phyloP scores from a whole-genome alignment of 2,888 invertebrate species.

The Mythimna albipuncta region DNA sequence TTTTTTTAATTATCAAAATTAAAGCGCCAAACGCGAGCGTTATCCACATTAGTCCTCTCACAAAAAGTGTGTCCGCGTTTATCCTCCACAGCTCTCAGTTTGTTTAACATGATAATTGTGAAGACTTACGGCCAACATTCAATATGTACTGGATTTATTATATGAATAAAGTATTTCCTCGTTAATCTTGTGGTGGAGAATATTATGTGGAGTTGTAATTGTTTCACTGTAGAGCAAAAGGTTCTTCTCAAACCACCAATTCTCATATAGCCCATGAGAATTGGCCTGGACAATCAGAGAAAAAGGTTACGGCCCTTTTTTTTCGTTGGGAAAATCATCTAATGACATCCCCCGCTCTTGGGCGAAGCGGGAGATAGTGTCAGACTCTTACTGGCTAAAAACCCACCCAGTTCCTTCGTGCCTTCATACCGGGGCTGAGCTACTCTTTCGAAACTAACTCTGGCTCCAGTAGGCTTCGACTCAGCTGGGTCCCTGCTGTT shows the following conservation, averaged over 20 bases:
- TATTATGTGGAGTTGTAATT: conserved; percentile 33
- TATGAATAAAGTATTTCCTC: neutral
- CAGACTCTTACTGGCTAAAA: too few relatives aligned
- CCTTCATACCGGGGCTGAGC: too few relatives aligned
- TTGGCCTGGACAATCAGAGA: too few relatives aligned
- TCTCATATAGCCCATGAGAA: too few relatives aligned
- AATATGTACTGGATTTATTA: conserved; percentile 47
- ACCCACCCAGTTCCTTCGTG: too few relatives aligned
- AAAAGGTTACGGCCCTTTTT: too few relatives aligned
- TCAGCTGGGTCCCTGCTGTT: too few relatives aligned
- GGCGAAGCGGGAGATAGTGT: too few relatives aligned
- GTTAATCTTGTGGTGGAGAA: conserved; percentile 25
- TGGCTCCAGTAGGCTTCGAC: too few relatives aligned
- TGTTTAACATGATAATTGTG: conserved; percentile 80
- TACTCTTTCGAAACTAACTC: too few relatives aligned
- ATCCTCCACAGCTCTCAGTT: conserved; percentile 67
- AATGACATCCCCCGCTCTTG: neutral
- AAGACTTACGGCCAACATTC: conserved; percentile 62
- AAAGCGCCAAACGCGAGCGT: neutral
- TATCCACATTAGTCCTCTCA: conserved; percentile 52
- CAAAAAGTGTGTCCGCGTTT: conserved; percentile 58
- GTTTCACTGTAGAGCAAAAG: conserved; percentile 4
- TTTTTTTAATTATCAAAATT: neutral
- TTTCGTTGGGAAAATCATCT: too few relatives aligned
- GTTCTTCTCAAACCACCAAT: too few relatives aligned